These are phyloP conservation scores for Meta bourneti DNA, from an alignment of 2,888 invertebrate genomes.

Conservation along the genomic window DNA sequence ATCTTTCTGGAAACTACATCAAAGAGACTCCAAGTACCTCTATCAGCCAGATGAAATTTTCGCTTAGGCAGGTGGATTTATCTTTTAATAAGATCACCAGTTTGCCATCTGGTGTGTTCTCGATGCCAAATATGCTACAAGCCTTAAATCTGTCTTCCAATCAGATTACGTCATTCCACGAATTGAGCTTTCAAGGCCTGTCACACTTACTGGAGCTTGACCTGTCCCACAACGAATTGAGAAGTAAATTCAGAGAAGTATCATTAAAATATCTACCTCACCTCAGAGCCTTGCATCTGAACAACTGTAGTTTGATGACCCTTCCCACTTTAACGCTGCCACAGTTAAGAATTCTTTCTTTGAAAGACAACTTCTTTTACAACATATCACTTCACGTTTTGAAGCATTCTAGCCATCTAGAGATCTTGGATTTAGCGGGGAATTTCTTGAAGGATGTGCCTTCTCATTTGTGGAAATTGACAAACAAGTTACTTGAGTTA, in stretches of 20 bases:
- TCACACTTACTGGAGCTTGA: constrained; percentile 83
- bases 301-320: constrained; percentile 86
- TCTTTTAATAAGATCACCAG: constrained; percentile 88
- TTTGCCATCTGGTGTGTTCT: constrained; percentile 85
- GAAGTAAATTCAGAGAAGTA: constrained; percentile 86
- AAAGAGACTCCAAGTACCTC: background rate
- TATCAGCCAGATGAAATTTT: constrained; percentile 84
- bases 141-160: constrained; percentile 87
- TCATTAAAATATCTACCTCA: constrained; percentile 89
- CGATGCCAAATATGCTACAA: constrained; percentile 84
- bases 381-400: constrained; percentile 85
- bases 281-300: constrained; percentile 89
- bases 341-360: constrained; percentile 88
- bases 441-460: constrained; percentile 89
- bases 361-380: constrained; percentile 89
- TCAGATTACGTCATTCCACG: constrained; percentile 79
- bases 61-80: constrained; percentile 89
- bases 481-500: constrained; percentile 87
- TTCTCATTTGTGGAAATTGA: constrained; percentile 87
- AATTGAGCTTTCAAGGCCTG: constrained; percentile 79
- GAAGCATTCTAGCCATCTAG: constrained; percentile 82
- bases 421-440: constrained; percentile 87
- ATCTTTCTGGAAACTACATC: constrained; percentile 70
- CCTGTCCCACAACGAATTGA: constrained; percentile 89
- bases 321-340: constrained; percentile 85